Evolutionary conservation across 2,113 vertebrate species (phyloP), one percentile per base, ranked within the genome.

Genomic region (Benitochromis conjunctus): DNA sequence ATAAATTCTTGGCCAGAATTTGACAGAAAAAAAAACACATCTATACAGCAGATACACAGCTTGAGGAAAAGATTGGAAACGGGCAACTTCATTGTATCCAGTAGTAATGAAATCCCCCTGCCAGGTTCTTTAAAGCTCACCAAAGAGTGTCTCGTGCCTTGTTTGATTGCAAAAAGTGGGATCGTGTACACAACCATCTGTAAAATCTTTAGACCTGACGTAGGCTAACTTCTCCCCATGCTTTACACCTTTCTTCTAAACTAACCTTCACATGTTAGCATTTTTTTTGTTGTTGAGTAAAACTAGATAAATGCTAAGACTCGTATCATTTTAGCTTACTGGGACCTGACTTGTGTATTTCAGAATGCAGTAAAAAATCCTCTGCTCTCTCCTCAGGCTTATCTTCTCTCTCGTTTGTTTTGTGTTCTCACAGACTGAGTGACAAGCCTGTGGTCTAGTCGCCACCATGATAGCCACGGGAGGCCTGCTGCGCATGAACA

Each of bases 391-490:
- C n/a, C 13, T 69, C 38, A 10, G n/a, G 36, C 62, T 71, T 43
- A 71, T 46, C 6, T 43, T 41, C n/a, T 41, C 36, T 66, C 36
- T 66, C 7, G 41, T 66, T 66, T 66, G 4, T 71, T 82, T 29
- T 54, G 36, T 86, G 26, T 83, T 71, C 36, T 69, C 51, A 38
- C 92, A 97, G 96, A 91, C 92, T 96, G 94, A 96, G 89, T 95
- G 94, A 96, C 91, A 57, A 92, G 83, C 87, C 86, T 54, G 76
- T 91, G 76, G 82, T 92, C 94, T 92, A 89, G 79, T 82, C 74
- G 85, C 88, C 94, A 95, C 95, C 96, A 99, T 99, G 99, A 99
- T 99, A 7, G 99, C 99, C 91, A 99, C 99, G 14, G 99, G 99
- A 43, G 99, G 98, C 92, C 97, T 99, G 85, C 97, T 99, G 95